Evolutionary conservation across 2,888 invertebrate species (phyloP).

Genomic region (Plagodis pulveraria): DNA sequence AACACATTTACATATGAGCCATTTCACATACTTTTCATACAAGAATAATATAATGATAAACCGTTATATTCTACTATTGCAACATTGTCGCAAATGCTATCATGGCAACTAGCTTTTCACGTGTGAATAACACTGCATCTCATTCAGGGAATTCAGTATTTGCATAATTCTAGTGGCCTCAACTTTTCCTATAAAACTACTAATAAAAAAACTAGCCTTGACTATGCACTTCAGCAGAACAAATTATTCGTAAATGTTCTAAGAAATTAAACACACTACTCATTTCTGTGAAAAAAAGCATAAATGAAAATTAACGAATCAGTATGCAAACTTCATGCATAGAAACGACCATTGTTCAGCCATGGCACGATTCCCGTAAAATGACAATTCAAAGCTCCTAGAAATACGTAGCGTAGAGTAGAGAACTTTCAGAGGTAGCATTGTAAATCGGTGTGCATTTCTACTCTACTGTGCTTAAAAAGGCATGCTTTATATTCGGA

Average conservation of each 20-base stretch:
- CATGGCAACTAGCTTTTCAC: too few relatives aligned
- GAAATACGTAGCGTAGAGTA: conserved; percentile 55
- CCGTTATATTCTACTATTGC: too few relatives aligned
- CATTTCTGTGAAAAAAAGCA: conserved; percentile 55
- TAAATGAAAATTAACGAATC: conserved; percentile 45
- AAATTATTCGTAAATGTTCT: conserved; percentile 47
- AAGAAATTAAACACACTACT: conserved; percentile 47
- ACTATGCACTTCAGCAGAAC: conserved; percentile 46
- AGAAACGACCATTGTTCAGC: conserved; percentile 44
- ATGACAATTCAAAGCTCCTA: conserved; percentile 49
- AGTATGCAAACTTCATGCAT: conserved; percentile 58
- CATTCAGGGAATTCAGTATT: conserved; percentile 11
- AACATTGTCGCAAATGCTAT: too few relatives aligned
- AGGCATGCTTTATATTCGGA: conserved; percentile 54
- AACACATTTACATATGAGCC: too few relatives aligned
- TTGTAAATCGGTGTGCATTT: conserved; percentile 2
- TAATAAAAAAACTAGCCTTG: conserved; percentile 52
- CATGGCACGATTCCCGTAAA: conserved; percentile 47
- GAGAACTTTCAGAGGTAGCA: conserved; percentile 51
- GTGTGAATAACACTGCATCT: not conserved
- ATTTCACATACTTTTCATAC: too few relatives aligned
- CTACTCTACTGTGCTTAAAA: conserved; percentile 44
- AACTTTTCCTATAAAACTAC: conserved; percentile 27
- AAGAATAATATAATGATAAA: too few relatives aligned
- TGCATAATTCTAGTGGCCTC: conserved; percentile 13